Evolutionary conservation across 2,797 vertebrate species (phyloP), one percentile per base, ranked within the genome.

Genomic region (Tangara arthus): DNA sequence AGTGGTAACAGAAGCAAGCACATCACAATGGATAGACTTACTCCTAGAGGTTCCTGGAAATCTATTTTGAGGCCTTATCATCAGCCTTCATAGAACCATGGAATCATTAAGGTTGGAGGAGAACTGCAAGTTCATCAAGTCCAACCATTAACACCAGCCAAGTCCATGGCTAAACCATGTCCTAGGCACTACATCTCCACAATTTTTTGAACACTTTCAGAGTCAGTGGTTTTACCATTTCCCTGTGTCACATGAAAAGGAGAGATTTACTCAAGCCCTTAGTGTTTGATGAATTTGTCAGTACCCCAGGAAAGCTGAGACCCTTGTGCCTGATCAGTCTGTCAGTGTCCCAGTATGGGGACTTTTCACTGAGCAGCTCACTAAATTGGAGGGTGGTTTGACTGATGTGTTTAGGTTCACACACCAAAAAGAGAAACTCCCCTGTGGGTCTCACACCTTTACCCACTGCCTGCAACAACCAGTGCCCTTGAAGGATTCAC

Each of bases 321-420:
- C 12, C 11, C 11, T 32, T 22, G 9, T 69, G 20, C 9, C 30
- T 17, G 9, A 17, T 34, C 56, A 47, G 21, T 30, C 26, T 61
- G 34, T 27, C 56, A 55, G 24, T 30, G 49, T 24, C 13, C 16
- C 2, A 0, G 60, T 53, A 28, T 2, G 2, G 17, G 6, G 20
- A 61, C 55, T 3, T 23, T 85, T 53, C 21, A 30, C 9, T 30
- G 39, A 41, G 34, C 30, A 41, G 14, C 30, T 77, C 64, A 32
- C 11, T 47, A 15, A 9, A 34, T 18, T 0, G 0, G 20, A 69
- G 4, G 3, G 24, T 53, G 26, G 34, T 61, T 61, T 12, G 8
- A 53, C 34, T 26, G 20, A 61, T 3, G 4, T 53, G 11, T 34
- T 69, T 28, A 69, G 3, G 17, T 46, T 30, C 34, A 39, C 11